Percentiles rank a stretch among this genome's conserved stretches.
These are phyloP conservation scores for Steinernema khuongi DNA, from an alignment of 1,140 invertebrate genomes.

Conservation along the genomic window DNA sequence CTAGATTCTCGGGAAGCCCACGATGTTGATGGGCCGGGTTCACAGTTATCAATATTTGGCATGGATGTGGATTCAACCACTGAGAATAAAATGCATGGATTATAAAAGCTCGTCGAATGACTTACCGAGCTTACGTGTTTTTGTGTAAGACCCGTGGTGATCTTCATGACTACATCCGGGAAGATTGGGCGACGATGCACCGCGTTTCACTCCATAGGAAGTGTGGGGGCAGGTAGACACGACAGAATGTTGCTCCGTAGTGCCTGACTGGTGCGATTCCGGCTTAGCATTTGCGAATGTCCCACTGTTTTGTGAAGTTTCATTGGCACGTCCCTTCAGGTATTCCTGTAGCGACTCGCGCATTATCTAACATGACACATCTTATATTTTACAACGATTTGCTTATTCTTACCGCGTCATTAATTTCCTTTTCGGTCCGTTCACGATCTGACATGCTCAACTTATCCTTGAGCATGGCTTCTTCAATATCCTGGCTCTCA, in stretches of 20 bases:
- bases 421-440: constrained; percentile 82
- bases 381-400: not conserved
- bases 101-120: no score
- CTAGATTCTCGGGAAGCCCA: no score
- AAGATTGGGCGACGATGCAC: not conserved
- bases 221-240: not conserved
- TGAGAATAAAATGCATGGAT: no score
- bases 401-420: constrained; percentile 54
- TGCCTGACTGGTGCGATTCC: not conserved
- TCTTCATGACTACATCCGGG: not conserved
- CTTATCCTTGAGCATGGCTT: constrained; percentile 89
- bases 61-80: no score
- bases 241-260: no score
- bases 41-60: no score
- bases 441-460: constrained; percentile 85
- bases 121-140: not conserved
- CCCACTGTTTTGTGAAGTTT: no score
- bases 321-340: not conserved
- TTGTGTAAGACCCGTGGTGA: not conserved
- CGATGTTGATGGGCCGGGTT: no score
- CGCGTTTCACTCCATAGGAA: not conserved
- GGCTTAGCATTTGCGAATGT: no score
- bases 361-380: not conserved
- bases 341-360: not conserved
- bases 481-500: constrained; percentile 77